A percentile compares a stretch with the other conserved stretches of the same genome.
Conservation (phyloP, 1,140 invertebrate genomes). For the Sitophilus oryzae region DNA sequence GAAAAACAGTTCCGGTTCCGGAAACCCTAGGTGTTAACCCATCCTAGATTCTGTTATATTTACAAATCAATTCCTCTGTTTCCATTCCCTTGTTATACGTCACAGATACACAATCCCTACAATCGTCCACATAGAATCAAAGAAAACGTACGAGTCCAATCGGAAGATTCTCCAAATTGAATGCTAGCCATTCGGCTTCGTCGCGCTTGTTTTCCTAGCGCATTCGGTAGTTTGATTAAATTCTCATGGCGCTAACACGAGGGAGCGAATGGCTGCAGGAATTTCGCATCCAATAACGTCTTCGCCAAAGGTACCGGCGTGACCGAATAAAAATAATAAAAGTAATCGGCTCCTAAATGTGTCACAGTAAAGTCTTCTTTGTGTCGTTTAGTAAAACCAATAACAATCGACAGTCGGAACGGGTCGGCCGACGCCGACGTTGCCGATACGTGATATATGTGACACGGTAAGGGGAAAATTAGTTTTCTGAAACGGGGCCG, state of each 20-base stretch:
- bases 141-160: slow-evolving; percentile 8
- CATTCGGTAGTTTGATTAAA: slow-evolving; percentile 35
- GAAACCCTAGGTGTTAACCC: no score
- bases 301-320: slow-evolving; percentile 27
- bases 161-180: slow-evolving; percentile 11
- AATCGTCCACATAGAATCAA: not conserved
- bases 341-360: slow-evolving; percentile 46
- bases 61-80: no score
- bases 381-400: slow-evolving; percentile 40
- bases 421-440: slow-evolving; percentile 12
- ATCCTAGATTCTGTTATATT: no score
- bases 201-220: slow-evolving; percentile 29
- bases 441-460: slow-evolving; percentile 44
- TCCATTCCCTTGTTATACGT: no score
- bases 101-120: no score
- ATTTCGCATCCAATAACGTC: slow-evolving; percentile 28
- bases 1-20: no score
- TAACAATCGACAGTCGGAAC: slow-evolving; percentile 37
- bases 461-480: slow-evolving; percentile 42
- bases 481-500: slow-evolving; percentile 38
- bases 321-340: slow-evolving; percentile 43
- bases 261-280: slow-evolving; percentile 17
- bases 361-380: slow-evolving; percentile 46
- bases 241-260: slow-evolving; percentile 30
- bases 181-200: slow-evolving; percentile 12